Evolutionary conservation across 2,888 invertebrate species (phyloP), one percentile per base, ranked within the genome.

Genomic region (Mesopsocus fuscifrons): DNA sequence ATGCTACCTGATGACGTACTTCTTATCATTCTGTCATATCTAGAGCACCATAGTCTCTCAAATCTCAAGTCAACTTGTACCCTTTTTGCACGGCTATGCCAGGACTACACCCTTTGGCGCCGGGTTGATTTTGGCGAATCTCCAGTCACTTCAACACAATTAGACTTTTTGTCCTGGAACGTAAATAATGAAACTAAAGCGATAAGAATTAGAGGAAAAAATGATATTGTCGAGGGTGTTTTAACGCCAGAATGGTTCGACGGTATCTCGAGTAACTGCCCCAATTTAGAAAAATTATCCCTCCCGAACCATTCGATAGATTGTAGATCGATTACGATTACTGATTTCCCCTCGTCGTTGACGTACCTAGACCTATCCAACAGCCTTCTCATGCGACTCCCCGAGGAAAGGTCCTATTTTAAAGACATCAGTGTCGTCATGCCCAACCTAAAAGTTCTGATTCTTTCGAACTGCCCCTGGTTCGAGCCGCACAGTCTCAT

Each of bases 391-490:
- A 15, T 16, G 21, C 65, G 68, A 48, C 50, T 66, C 32, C 61
- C 3, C 35, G 45, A 59, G 3, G 62, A 64, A 45, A 65, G 63
- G 34, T 68, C 72, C 0, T 72, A 67, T 50, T 60, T 74, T 40
- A 67, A 64, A 50, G 66, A 64, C 49, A 63, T 73, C 45, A 65
- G 70, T 42, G 61, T 63, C 11, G 58, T 62, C 22, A 56, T 72
- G 50, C 64, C 65, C 0, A 49, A 60, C 9, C 52, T 74, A 13
- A 67, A 69, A 59, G 70, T 72, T 38, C 54, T 84, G 40, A 72
- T 78, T 52, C 63, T 85, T 42, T 77, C 78, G 22, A 67, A 72
- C 46, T 82, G 81, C 54, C 62, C 67, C 4, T 84, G 83, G 82
- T 67, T 85, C 46, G 72, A 75, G 42, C 74, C 80, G 0, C 74